Base-by-base conservation (phyloP, 2,113 vertebrate species). In the Channa maculata region DNA sequence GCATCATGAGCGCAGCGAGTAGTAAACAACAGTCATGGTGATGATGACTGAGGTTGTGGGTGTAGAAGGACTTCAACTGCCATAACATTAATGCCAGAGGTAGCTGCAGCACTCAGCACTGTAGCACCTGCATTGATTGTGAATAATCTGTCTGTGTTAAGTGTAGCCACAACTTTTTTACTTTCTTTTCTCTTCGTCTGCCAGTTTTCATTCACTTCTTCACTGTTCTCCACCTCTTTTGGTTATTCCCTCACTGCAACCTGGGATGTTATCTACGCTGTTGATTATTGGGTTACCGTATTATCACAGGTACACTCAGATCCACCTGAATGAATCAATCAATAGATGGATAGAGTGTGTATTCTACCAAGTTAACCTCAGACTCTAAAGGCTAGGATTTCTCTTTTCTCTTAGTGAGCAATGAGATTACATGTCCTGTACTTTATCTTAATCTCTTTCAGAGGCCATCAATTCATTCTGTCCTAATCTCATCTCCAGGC, bases 371-470 rank as follows among this genome's bases (percentile, higher is more conserved):
- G 83, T 85, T 89, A 88, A 85, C 78, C 71, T 61, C 75, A 34
- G 46, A 86, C 86, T 87, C 68, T 77, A 86, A 90, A 86, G 82
- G 83, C 68, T 84, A 46, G 77, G 65, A 54, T 87, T 83, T 79
- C 86, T 88, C 78, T 86, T 85, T 89, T 85, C 86, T 88, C 75
- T 90, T 81, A 86, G 81, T 88, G 89, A 89, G 88, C 88, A 91
- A 91, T 83, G 87, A 89, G 85, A 90, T 92, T 92, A 91, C 86
- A 66, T 72, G 75, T 61, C 66, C 86, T 88, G 79, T 79, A 84
- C 86, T 91, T 89, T 84, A 91, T 91, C 91, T 90, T 91, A 90
- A 91, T 93, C 89, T 91, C 84, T 70, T 76, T 89, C 89, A 81
- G 80, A 86, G 87, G 60, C 86, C 90, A 86, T 93, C 90, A 86